Percentiles rank a stretch among this genome's conserved stretches.
Conservation (phyloP, 2,888 invertebrate species). For the Apocheima hispidaria region DNA sequence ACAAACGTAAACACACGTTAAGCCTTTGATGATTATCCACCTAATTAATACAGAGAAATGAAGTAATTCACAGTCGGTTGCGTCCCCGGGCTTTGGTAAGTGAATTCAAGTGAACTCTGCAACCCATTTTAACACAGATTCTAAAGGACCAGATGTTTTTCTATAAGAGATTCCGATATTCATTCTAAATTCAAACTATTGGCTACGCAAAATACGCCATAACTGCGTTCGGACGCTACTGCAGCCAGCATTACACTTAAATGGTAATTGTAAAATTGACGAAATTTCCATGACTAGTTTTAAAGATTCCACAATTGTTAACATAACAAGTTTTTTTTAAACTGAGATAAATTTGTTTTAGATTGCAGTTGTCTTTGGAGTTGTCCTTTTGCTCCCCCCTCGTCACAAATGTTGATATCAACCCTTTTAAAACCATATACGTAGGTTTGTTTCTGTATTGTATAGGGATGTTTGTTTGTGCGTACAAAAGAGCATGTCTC, state of each 20-base stretch:
- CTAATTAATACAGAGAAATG: slow-evolving; percentile 65
- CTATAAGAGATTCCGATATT: background rate
- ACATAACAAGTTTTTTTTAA: background rate
- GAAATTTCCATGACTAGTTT: too few relatives aligned
- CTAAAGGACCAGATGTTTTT: background rate
- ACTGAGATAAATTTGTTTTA: background rate
- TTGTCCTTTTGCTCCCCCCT: background rate
- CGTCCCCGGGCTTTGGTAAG: slow-evolving; percentile 55
- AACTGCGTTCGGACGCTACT: background rate
- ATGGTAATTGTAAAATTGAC: too few relatives aligned
- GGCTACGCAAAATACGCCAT: background rate
- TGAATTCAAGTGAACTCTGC: slow-evolving; percentile 57
- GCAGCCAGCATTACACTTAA: too few relatives aligned
- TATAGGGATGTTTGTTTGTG: slow-evolving; percentile 14
- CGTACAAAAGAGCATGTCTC: slow-evolving; percentile 25
- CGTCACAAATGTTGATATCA: slow-evolving; percentile 32
- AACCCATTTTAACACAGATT: slow-evolving; percentile 10
- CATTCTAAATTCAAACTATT: background rate
- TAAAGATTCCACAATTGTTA: too few relatives aligned
- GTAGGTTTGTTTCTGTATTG: background rate
- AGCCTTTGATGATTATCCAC: slow-evolving; percentile 56
- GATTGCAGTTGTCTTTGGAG: background rate
- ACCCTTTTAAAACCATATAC: slow-evolving; percentile 30
- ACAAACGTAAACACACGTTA: slow-evolving; percentile 29
- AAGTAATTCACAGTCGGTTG: slow-evolving; percentile 63